Base-by-base conservation (phyloP, 2,113 vertebrate genomes). In the Gymnocephalus cernua region DNA sequence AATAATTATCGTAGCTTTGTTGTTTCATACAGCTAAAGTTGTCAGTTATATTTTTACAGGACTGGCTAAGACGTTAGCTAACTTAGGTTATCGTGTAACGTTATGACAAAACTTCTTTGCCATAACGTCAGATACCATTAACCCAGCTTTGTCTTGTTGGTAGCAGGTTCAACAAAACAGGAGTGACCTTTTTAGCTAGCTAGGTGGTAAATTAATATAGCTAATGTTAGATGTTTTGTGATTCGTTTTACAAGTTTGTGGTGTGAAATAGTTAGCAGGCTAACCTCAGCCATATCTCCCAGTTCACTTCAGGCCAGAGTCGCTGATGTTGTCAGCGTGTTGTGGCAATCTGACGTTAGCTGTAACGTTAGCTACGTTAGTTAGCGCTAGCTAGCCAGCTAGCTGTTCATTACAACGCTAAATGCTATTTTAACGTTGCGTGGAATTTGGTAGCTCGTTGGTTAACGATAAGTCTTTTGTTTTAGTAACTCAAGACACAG, bases 261-360 rank as follows among this genome's bases (percentile, higher is more conserved):
- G 19, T 5, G 48, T 59, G 53, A 38, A 59, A 19, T 63, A 35
- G 64, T 15, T 15, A 29, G 61, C 68, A 41, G 38, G 80, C 79
- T 88, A 82, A 77, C 53, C 16, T 13, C 64, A 72, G 65, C 64
- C 56, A 6, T 56, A 5, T 64, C 23, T 84, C 35, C 32, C 62
- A 21, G 77, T 83, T 50, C 72, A 86, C 62, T 86, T 83, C n/a
- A 82, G 80, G 90, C 83, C 78, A 74, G 41, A 73, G 53, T 71
- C 63, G 41, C 56, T 23, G 58, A 58, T 65, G 56, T 47, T 71
- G 56, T 77, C 65, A 14, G 47, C 25, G 47, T 35, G 27, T 51
- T 29, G 62, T 47, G 47, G 2, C 27, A 8, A 25, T 6, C 53
- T 38, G 41, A 27, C 21, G 15, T 56, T 56, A 57, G 45, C 64